A percentile compares a stretch with the other conserved stretches of the same genome.
phyloP scores from a whole-genome alignment of 2,797 vertebrate genomes.

The Leptodactylus fallax region DNA sequence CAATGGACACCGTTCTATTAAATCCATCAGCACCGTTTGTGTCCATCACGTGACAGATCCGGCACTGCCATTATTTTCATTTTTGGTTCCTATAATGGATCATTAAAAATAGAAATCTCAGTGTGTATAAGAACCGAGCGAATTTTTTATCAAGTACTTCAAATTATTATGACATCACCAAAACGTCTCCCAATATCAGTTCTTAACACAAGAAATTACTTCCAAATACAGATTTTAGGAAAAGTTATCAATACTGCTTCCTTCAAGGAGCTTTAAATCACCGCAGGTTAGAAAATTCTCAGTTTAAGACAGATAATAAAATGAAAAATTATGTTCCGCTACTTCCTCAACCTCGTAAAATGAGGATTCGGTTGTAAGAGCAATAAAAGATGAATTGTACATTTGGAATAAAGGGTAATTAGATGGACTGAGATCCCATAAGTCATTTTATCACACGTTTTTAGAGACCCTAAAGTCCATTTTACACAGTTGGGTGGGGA shows the following conservation, averaged over 20 bases:
- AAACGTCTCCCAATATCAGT: neutral
- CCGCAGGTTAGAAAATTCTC: constrained; percentile 48
- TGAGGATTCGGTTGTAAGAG: constrained; percentile 41
- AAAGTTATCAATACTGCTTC: constrained; percentile 45
- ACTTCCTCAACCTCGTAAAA: constrained; percentile 57
- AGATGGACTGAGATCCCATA: constrained; percentile 51
- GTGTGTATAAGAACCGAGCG: too few relatives aligned
- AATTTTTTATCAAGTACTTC: too few relatives aligned
- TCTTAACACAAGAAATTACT: too few relatives aligned
- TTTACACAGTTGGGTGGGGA: constrained; percentile 2
- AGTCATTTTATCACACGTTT: constrained; percentile 48
- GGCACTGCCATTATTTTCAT: too few relatives aligned
- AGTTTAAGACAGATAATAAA: constrained; percentile 55
- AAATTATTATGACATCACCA: neutral
- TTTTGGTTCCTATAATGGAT: too few relatives aligned
- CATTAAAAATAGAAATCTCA: too few relatives aligned
- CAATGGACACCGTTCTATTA: too few relatives aligned
- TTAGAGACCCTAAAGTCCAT: constrained; percentile 40
- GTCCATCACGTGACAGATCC: too few relatives aligned
- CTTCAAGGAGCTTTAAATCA: constrained; percentile 47
- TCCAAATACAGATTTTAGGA: constrained; percentile 9
- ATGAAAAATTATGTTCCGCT: constrained; percentile 52
- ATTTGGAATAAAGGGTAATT: constrained; percentile 62
- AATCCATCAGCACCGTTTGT: too few relatives aligned
- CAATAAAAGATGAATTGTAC: constrained; percentile 57